Percentiles rank a stretch among this genome's conserved stretches.
These are phyloP conservation scores for Stichodactyla helianthus DNA, from an alignment of 64 coral and sea anemone species.

Conservation along the genomic window DNA sequence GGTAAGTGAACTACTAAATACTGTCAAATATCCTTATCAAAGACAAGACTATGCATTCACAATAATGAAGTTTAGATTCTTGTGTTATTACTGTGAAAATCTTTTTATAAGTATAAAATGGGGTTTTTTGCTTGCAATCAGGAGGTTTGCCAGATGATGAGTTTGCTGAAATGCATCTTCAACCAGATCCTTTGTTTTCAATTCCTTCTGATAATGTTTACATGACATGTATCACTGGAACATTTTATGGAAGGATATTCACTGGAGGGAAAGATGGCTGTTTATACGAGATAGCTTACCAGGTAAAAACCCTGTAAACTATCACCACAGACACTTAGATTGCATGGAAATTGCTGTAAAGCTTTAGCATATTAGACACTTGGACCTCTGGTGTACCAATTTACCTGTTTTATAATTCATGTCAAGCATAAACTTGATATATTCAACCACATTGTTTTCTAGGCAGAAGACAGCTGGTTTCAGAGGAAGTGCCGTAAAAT, in stretches of 20 bases:
- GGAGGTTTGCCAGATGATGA: conserved; percentile 50
- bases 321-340: neutral
- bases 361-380: no score
- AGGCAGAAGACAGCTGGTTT: conserved; percentile 94
- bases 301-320: conserved; percentile 49
- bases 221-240: conserved; percentile 72
- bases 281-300: conserved; percentile 94
- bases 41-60: no score
- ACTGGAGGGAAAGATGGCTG: conserved; percentile 90
- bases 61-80: no score
- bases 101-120: neutral
- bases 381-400: no score
- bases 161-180: conserved; percentile 91
- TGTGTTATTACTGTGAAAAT: no score
- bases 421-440: neutral
- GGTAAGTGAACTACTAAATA: conserved; percentile 38
- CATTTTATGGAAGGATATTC: conserved; percentile 72
- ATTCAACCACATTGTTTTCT: neutral
- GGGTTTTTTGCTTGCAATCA: neutral
- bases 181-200: conserved; percentile 92
- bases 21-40: no score
- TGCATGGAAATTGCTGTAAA: no score
- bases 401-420: no score
- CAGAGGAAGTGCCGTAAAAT: conserved; percentile 91
- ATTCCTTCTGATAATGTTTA: conserved; percentile 93